These are phyloP conservation scores for Cerceris ruficornis DNA, from an alignment of 2,888 invertebrate genomes.

Conservation along the genomic window DNA sequence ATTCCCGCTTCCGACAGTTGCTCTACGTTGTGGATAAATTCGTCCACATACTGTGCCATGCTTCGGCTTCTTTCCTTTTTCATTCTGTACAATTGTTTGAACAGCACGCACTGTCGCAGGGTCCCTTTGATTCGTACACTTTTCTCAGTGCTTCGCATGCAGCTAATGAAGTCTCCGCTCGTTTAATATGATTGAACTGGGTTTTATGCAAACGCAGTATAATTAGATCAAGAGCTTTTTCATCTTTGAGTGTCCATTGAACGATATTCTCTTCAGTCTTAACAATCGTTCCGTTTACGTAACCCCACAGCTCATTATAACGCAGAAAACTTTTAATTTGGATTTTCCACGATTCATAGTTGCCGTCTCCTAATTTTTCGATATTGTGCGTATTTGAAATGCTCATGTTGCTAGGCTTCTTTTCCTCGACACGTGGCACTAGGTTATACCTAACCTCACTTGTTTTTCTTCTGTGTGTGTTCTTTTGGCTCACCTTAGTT, in stretches of 20 bases:
- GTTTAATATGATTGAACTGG: conserved; percentile 22
- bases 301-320: conserved; percentile 28
- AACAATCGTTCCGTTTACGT: conserved; percentile 3
- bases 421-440: conserved; percentile 5
- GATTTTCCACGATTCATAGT: conserved; percentile 38
- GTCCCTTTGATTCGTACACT: conserved; percentile 17
- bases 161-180: neutral
- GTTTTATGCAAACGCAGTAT: conserved; percentile 10
- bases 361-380: conserved; percentile 20
- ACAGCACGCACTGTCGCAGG: conserved; percentile 17
- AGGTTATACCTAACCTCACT: conserved; percentile 8
- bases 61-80: conserved; percentile 15
- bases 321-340: conserved; percentile 27
- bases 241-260: conserved; percentile 8
- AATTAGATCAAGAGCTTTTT: conserved; percentile 26
- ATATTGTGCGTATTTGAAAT: neutral
- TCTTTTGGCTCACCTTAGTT: neutral
- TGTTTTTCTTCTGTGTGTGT: neutral
- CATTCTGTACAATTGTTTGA: conserved; percentile 26
- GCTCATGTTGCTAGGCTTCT: conserved; percentile 5
- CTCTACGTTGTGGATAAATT: conserved; percentile 15
- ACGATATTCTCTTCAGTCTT: conserved; percentile 9
- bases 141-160: conserved; percentile 24
- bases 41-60: conserved; percentile 16
- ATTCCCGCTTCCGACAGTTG: conserved; percentile 26